Evolutionary conservation across 2,113 vertebrate species (phyloP).

Genomic region (Gallinago undulata): DNA sequence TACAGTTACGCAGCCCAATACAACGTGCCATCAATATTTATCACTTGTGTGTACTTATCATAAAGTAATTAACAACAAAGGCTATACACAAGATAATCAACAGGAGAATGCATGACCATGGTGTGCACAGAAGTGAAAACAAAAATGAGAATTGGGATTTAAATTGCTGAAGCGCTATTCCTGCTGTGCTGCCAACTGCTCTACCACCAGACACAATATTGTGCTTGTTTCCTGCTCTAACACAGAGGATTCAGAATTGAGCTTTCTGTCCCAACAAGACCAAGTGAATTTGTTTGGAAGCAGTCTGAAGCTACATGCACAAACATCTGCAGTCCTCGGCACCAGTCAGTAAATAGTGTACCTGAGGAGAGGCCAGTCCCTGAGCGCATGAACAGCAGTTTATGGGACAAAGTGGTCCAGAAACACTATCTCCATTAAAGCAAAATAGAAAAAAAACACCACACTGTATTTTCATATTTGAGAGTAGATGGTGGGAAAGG

Average conservation of each 20-base stretch:
- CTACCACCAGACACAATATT: neutral
- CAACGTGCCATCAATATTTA: neutral
- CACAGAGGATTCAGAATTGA: neutral
- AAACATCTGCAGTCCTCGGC: neutral
- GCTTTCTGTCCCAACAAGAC: neutral
- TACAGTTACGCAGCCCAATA: neutral
- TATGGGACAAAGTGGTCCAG: neutral
- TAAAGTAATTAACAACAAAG: neutral
- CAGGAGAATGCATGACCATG: neutral
- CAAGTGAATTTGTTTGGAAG: neutral
- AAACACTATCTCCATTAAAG: neutral
- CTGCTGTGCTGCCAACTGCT: neutral
- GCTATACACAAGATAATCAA: neutral
- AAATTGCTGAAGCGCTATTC: neutral
- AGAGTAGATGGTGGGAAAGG: neutral
- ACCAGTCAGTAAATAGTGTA: neutral
- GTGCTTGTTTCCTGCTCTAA: neutral
- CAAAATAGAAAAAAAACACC: accelerated
- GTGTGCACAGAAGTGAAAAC: neutral
- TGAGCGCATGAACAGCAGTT: accelerated
- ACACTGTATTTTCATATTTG: neutral
- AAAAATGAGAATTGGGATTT: neutral
- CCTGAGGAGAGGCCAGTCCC: neutral
- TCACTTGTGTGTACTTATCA: neutral
- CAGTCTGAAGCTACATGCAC: neutral